Conservation (phyloP, 92 coral and sea anemone genomes). For the Desmophyllum pertusum region DNA sequence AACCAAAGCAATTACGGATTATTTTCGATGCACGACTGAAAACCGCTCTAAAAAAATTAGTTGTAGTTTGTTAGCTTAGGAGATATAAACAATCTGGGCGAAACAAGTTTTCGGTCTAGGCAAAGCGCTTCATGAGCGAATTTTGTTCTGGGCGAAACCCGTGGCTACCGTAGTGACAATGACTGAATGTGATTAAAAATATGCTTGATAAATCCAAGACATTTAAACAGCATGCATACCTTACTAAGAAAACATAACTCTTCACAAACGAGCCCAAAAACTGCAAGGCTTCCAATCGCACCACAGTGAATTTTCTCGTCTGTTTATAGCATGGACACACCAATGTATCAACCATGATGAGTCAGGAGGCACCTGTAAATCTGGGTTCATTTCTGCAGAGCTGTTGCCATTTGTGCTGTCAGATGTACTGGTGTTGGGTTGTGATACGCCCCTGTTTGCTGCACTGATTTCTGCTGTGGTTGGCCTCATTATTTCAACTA, state of each 20-base stretch:
- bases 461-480: conserved; percentile 18
- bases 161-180: background rate
- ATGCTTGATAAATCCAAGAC: background rate
- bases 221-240: conserved; percentile 65
- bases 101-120: too few relatives aligned
- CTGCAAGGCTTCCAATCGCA: conserved; percentile 86
- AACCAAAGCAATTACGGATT: too few relatives aligned
- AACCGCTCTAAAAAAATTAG: too few relatives aligned
- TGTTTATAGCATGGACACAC: conserved; percentile 58
- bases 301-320: conserved; percentile 54
- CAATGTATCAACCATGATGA: conserved; percentile 73
- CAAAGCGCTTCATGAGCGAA: too few relatives aligned
- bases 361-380: conserved; percentile 28
- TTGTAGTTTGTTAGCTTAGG: too few relatives aligned
- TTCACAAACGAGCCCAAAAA: conserved; percentile 87
- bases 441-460: background rate
- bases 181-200: too few relatives aligned
- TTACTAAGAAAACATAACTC: conserved; percentile 73
- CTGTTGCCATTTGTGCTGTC: background rate
- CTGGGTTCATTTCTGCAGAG: background rate
- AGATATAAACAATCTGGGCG: too few relatives aligned
- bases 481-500: conserved; percentile 71
- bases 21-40: too few relatives aligned
- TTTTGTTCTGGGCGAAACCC: too few relatives aligned
- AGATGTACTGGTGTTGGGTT: background rate